These are phyloP conservation scores for Drosophila borborema DNA, from an alignment of 2,888 invertebrate genomes.

Conservation along the genomic window DNA sequence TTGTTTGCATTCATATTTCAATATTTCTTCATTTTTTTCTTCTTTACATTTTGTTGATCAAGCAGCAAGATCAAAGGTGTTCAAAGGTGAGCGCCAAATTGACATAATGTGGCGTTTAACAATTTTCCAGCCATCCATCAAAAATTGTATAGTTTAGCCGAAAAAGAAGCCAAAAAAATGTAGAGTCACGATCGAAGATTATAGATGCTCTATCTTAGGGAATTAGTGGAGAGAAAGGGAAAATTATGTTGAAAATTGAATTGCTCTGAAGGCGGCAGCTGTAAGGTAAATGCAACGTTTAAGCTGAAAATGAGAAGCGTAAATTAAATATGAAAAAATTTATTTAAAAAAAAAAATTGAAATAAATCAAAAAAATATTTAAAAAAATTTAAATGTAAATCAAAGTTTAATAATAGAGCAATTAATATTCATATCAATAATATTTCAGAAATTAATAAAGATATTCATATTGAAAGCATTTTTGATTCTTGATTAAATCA, in stretches of 20 bases:
- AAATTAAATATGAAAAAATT: background rate
- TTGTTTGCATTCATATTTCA: conserved; percentile 79
- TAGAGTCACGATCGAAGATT: conserved; percentile 27
- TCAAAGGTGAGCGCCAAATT: conserved; percentile 78
- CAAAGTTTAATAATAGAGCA: too few species aligned
- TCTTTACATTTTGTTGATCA: background rate
- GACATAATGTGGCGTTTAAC: conserved; percentile 85
- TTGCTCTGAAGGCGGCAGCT: background rate
- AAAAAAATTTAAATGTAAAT: background rate
- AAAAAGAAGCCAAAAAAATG: conserved; percentile 31
- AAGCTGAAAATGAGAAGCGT: background rate
- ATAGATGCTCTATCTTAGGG: conserved; percentile 3
- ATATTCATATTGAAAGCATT: too few species aligned
- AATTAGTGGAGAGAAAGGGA: conserved; percentile 9
- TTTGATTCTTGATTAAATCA: too few species aligned
- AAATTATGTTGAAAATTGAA: conserved; percentile 3
- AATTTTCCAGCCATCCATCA: conserved; percentile 77
- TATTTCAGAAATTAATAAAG: too few species aligned
- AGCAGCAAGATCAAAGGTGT: conserved; percentile 63
- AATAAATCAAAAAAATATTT: background rate
- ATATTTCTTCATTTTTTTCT: conserved; percentile 62
- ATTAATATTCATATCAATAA: too few species aligned
- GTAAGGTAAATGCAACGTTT: conserved; percentile 1
- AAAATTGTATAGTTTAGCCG: conserved; percentile 2
- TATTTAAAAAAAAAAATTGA: background rate